These are phyloP conservation scores for Dendrolimus pini DNA, from an alignment of 2,888 invertebrate species.

Conservation along the genomic window DNA sequence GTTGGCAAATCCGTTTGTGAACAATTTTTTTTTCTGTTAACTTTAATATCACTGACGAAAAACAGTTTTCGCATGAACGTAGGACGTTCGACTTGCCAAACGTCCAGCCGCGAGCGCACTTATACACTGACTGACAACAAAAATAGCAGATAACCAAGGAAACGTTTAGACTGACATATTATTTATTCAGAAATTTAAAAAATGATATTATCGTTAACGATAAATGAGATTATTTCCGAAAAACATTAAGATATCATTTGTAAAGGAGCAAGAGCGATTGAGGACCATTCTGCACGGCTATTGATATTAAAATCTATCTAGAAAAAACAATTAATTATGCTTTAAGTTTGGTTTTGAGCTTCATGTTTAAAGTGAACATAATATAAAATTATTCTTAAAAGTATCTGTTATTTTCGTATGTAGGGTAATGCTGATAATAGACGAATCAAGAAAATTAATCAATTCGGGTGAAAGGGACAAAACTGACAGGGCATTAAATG, in stretches of 20 bases:
- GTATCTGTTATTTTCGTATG: too few species aligned
- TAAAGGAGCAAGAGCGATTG: too few species aligned
- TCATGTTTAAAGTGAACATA: too few species aligned
- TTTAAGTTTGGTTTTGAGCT: too few species aligned
- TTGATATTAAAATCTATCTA: too few species aligned
- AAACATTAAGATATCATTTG: neutral
- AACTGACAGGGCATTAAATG: too few species aligned
- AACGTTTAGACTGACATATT: slow-evolving; percentile 31
- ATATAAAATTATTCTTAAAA: too few species aligned
- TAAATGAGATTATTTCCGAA: slow-evolving; percentile 14
- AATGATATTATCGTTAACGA: slow-evolving; percentile 24
- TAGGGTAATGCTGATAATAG: too few species aligned
- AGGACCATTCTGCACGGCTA: too few species aligned
- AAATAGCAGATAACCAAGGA: slow-evolving; percentile 50
- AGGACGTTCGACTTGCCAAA: slow-evolving; percentile 13
- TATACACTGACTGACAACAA: slow-evolving; percentile 47
- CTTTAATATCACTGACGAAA: neutral
- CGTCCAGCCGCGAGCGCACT: slow-evolving; percentile 38
- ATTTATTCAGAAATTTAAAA: slow-evolving; percentile 27
- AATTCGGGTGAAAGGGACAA: too few species aligned
- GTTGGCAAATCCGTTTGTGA: neutral
- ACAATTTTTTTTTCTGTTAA: neutral
- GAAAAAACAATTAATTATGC: too few species aligned
- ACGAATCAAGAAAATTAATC: too few species aligned
- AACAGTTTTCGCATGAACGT: neutral